Percentiles rank a stretch among this genome's conserved stretches.
These are phyloP conservation scores for Salvelinus namaycush DNA, from an alignment of 2,113 vertebrate species.

Conservation along the genomic window DNA sequence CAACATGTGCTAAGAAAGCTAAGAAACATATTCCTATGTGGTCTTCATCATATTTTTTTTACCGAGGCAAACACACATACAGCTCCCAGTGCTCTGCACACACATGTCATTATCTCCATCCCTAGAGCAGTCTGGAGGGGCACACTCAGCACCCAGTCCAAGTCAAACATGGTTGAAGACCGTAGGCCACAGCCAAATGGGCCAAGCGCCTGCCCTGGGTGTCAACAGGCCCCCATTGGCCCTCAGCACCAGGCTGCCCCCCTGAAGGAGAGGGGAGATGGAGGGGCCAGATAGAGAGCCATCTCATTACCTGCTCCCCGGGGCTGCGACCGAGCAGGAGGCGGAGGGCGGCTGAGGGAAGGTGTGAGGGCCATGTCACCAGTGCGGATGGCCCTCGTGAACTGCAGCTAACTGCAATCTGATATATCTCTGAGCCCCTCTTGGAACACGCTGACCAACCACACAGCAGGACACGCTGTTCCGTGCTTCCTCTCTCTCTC, in stretches of 20 bases:
- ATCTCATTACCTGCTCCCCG: constrained; percentile 75
- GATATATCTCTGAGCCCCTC: constrained; percentile 64
- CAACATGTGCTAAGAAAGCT: background rate
- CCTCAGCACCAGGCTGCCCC: constrained; percentile 50
- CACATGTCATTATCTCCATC: constrained; percentile 63
- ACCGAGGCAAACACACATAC: background rate
- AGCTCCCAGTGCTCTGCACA: background rate
- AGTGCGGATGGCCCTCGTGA: constrained; percentile 60
- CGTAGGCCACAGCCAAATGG: constrained; percentile 66
- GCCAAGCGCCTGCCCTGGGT: constrained; percentile 67
- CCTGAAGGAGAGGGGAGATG: constrained; percentile 62
- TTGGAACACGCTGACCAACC: constrained; percentile 50
- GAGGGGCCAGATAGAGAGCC: constrained; percentile 63
- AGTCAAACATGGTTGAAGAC: constrained; percentile 66
- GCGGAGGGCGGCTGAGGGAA: constrained; percentile 8
- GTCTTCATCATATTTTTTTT: background rate
- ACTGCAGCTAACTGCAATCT: constrained; percentile 73
- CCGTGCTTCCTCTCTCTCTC: constrained; percentile 23
- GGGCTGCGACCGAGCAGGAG: constrained; percentile 67
- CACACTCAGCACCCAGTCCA: constrained; percentile 59
- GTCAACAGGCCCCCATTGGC: constrained; percentile 65
- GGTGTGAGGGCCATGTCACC: constrained; percentile 59
- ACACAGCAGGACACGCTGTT: constrained; percentile 55
- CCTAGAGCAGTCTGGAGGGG: constrained; percentile 71
- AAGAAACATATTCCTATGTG: background rate